Base-by-base conservation (phyloP, 2,113 vertebrate genomes). In the Falcunculus frontatus region DNA sequence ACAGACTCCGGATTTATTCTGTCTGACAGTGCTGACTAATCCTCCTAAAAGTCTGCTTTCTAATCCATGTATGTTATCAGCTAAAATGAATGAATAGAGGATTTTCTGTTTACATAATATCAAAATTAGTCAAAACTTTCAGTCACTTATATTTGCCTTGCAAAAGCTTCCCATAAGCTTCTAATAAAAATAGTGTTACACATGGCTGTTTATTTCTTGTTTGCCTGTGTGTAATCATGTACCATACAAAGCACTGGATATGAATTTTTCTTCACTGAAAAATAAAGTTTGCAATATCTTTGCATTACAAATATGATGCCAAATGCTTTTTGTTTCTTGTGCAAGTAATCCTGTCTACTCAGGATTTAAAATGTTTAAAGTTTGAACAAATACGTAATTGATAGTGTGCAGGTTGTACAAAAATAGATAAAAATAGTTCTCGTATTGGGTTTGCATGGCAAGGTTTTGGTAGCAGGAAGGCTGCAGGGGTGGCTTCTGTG, bases 101-200 rank as follows among this genome's bases (percentile, higher is more conserved):
- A 96, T 95, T 97, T 97, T 93, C 82, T 72, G 56, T 84, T 96
- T 95, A 94, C 46, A 39, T 94, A 92, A 88, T 72, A 75, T n/a
- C 41, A 64, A 93, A 93, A 88, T 82, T 55, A 67, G 52, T 91
- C 55, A 84, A 94, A 94, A 95, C 83, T 95, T 96, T 16, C 55
- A 86, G 70, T 77, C 63, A 65, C 72, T 95, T 75, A 68, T 30
- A 72, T 93, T 90, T 92, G 47, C 93, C 76, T 81, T 15, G 11
- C 39, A 50, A 90, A 74, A 74, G 35, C 85, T 80, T 69, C 33
- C 37, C 2, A 0, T 41, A 46, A 49, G 72, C 29, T 69, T 69
- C 85, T 90, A 56, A 55, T 55, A 74, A 63, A 92, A 88, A 35
- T 44, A 35, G 13, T 75, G 47, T 46, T 63, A 67, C 26, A 25